Percentiles rank a stretch among this genome's conserved stretches.
phyloP scores from a whole-genome alignment of 2,888 invertebrate species.

The Melanophora roralis region DNA sequence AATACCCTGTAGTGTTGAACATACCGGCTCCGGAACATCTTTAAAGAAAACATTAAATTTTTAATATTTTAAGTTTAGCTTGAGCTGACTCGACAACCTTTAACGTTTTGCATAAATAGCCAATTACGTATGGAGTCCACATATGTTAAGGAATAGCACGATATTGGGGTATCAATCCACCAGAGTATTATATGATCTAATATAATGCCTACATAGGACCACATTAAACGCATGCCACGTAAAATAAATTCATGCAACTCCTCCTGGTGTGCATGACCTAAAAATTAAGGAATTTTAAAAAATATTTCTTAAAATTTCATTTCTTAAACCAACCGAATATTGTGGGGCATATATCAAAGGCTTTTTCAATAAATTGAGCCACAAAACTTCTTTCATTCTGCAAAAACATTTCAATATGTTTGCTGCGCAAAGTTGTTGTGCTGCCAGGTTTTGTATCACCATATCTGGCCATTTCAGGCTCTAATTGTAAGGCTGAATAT shows the following conservation, averaged over 20 bases:
- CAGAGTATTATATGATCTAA: slow-evolving; percentile 89
- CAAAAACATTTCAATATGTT: slow-evolving; percentile 70
- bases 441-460: slow-evolving; percentile 2
- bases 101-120: slow-evolving; percentile 69
- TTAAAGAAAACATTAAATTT: slow-evolving; percentile 52
- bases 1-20: slow-evolving; percentile 84
- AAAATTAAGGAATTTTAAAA: neutral
- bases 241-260: slow-evolving; percentile 71
- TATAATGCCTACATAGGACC: slow-evolving; percentile 89
- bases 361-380: slow-evolving; percentile 70
- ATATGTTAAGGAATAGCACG: slow-evolving; percentile 78
- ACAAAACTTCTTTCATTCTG: slow-evolving; percentile 70
- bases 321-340: slow-evolving; percentile 68
- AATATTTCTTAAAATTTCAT: neutral
- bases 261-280: slow-evolving; percentile 54
- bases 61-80: no score
- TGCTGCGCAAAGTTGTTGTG: slow-evolving; percentile 63
- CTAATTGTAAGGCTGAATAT: slow-evolving; percentile 61
- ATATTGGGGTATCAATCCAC: slow-evolving; percentile 88
- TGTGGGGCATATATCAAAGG: slow-evolving; percentile 71
- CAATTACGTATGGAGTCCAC: slow-evolving; percentile 73
- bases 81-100: no score
- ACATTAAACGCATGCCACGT: slow-evolving; percentile 78
- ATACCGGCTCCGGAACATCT: slow-evolving; percentile 84
- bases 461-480: slow-evolving; percentile 18